phyloP scores from a whole-genome alignment of 2,797 vertebrate genomes.

The Streptopelia turtur region DNA sequence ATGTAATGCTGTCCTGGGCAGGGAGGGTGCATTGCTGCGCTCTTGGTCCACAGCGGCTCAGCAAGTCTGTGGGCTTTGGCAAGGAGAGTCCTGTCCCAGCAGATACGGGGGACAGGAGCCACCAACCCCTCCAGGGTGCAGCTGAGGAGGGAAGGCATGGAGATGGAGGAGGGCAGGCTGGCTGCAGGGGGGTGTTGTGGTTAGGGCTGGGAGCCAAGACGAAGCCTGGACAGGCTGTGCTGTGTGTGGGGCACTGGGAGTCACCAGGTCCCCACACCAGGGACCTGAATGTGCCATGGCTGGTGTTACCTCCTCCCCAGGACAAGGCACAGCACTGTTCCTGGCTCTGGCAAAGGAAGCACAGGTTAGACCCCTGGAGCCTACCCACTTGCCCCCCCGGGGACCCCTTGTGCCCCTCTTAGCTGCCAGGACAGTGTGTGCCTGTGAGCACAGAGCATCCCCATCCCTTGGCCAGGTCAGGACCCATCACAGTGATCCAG shows the following conservation, averaged over 20 bases:
- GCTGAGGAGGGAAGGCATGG: background rate
- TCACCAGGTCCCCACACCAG: rapidly evolving
- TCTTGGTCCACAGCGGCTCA: background rate
- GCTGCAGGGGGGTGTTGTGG: background rate
- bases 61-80: background rate
- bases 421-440: background rate
- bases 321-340: no score
- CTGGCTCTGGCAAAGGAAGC: no score
- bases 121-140: background rate
- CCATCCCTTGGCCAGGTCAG: background rate
- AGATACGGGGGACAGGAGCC: background rate
- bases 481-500: background rate
- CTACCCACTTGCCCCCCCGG: rapidly evolving
- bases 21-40: background rate
- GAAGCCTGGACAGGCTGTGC: background rate
- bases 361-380: background rate
- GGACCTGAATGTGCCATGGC: background rate
- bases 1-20: rapidly evolving
- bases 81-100: rapidly evolving
- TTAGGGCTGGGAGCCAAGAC: background rate
- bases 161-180: background rate
- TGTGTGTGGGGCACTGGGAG: background rate
- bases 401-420: rapidly evolving
- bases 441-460: background rate
- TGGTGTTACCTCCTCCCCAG: background rate